phyloP scores from a whole-genome alignment of 2,888 invertebrate genomes.

The Yponomeuta sedellus region DNA sequence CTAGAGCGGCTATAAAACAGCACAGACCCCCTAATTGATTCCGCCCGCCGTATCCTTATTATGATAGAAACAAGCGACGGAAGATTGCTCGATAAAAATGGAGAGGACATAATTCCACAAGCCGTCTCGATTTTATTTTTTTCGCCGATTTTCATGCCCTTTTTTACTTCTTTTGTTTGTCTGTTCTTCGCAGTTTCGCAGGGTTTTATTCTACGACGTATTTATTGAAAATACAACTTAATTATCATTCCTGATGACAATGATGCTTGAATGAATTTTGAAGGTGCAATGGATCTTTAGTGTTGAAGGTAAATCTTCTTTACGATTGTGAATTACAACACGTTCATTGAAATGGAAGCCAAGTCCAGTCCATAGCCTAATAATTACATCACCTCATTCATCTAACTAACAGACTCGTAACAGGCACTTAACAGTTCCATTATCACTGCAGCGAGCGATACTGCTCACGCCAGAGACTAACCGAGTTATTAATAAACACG shows the following conservation, averaged over 20 bases:
- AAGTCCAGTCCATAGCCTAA: no score
- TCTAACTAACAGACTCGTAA: neutral
- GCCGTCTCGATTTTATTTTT: neutral
- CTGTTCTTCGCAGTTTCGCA: no score
- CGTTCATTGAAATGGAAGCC: no score
- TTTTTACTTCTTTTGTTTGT: no score
- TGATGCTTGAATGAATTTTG: no score
- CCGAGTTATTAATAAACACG: constrained; percentile 36
- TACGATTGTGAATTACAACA: no score
- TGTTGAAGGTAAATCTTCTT: no score
- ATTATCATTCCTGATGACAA: no score
- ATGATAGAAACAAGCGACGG: neutral
- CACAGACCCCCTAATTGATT: neutral
- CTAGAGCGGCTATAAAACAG: neutral
- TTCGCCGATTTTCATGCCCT: neutral
- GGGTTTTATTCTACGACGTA: no score
- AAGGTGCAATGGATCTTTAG: no score
- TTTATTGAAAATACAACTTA: no score
- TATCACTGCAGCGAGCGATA: neutral
- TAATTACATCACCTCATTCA: no score
- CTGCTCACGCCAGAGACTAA: constrained; percentile 13
- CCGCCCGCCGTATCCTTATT: neutral
- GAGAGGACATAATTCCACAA: neutral
- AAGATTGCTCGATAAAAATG: neutral
- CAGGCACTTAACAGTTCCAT: neutral